A percentile compares a stretch with the other conserved stretches of the same genome.
Evolutionary conservation across 2,888 invertebrate species (phyloP).

Genomic region (Pandemis corylana): DNA sequence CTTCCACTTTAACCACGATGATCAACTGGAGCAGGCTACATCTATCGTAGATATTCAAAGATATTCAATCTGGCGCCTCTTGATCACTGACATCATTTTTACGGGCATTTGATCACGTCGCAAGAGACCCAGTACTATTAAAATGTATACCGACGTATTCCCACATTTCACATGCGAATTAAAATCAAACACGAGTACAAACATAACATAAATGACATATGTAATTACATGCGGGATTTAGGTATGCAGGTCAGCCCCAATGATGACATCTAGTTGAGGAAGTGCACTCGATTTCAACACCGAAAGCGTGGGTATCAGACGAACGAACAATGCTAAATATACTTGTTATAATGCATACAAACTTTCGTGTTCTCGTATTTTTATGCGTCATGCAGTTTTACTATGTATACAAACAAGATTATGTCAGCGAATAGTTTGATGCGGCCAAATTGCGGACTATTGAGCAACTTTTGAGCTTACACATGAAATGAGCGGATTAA

Average conservation of each 20-base stretch:
- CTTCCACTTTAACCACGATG: too few relatives aligned
- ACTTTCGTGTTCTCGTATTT: slow-evolving; percentile 33
- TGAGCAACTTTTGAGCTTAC: background rate
- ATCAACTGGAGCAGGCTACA: too few relatives aligned
- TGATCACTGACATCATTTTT: background rate
- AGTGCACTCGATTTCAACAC: slow-evolving; percentile 38
- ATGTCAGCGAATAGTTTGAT: slow-evolving; percentile 12
- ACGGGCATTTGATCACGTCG: background rate
- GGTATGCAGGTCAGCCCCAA: slow-evolving; percentile 27
- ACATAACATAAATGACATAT: slow-evolving; percentile 21
- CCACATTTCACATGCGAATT: background rate
- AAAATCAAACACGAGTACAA: slow-evolving; percentile 2
- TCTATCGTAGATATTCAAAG: too few relatives aligned
- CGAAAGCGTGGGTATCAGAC: slow-evolving; percentile 42
- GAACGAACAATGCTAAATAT: slow-evolving; percentile 29
- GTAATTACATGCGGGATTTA: slow-evolving; percentile 32
- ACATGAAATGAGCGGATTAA: too few relatives aligned
- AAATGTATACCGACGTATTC: background rate
- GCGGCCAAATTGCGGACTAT: background rate
- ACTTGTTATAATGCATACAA: slow-evolving; percentile 32
- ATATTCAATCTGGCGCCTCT: too few relatives aligned
- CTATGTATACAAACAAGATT: slow-evolving; percentile 39
- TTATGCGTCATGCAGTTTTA: slow-evolving; percentile 28
- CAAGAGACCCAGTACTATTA: background rate
- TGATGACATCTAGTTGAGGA: slow-evolving; percentile 34